These are phyloP conservation scores for Rhogogaster chlorosoma DNA, from an alignment of 2,888 invertebrate genomes.

Conservation along the genomic window DNA sequence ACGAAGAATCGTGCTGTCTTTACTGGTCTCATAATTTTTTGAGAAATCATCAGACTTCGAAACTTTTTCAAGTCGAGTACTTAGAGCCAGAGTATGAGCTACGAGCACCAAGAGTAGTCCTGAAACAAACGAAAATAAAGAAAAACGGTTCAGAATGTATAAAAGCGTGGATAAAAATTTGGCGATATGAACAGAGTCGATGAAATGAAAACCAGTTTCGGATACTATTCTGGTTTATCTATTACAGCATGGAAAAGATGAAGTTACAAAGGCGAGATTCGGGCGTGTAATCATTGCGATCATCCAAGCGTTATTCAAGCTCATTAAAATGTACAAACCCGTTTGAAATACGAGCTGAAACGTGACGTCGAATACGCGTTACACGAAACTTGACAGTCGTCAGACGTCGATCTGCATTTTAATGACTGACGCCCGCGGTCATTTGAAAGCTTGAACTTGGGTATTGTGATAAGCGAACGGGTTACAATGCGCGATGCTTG, in stretches of 20 bases:
- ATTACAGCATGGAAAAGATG: background rate
- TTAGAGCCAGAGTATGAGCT: constrained; percentile 52
- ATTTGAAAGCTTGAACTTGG: constrained; percentile 30
- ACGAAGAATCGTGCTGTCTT: constrained; percentile 40
- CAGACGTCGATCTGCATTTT: constrained; percentile 4
- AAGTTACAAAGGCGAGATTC: background rate
- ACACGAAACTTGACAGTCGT: background rate
- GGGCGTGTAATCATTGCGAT: background rate
- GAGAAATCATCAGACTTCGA: background rate
- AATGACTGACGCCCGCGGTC: constrained; percentile 16
- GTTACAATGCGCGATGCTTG: constrained; percentile 37
- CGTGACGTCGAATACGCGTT: constrained; percentile 21
- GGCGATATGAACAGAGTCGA: too few relatives aligned
- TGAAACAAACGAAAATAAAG: constrained; percentile 50
- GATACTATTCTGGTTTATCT: background rate
- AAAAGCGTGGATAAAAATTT: background rate
- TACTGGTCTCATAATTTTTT: constrained; percentile 22
- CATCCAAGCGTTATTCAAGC: background rate
- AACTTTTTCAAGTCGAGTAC: background rate
- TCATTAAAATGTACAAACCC: background rate
- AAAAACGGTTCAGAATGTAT: background rate
- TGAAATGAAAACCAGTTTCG: too few relatives aligned
- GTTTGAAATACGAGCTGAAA: constrained; percentile 15
- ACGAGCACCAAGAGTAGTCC: constrained; percentile 56
- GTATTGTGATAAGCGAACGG: constrained; percentile 36